These are phyloP conservation scores for Scopus umbretta DNA, from an alignment of 2,113 vertebrate genomes.

Conservation along the genomic window DNA sequence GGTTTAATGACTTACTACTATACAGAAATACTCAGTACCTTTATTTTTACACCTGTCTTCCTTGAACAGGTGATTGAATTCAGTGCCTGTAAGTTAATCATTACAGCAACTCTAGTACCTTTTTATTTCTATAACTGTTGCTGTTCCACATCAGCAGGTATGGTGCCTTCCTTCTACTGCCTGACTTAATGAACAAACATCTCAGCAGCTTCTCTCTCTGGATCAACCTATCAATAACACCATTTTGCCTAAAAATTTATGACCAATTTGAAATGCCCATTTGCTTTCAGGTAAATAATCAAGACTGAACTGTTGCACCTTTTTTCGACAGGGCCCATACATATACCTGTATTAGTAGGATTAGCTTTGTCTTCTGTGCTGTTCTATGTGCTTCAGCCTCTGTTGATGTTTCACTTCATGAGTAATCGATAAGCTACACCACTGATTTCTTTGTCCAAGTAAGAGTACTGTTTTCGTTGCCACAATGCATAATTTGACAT, in stretches of 20 bases:
- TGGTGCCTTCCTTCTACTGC: not conserved
- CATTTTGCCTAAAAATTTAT: not conserved
- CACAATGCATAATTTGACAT: not conserved
- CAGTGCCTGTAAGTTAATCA: not conserved
- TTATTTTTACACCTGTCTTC: not conserved
- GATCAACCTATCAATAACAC: not conserved
- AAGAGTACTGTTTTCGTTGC: not conserved
- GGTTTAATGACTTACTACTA: not conserved
- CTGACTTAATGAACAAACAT: not conserved
- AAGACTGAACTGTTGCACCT: not conserved
- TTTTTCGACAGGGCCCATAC: not conserved
- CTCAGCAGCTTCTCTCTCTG: not conserved
- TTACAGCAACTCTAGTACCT: not conserved
- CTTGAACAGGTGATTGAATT: not conserved
- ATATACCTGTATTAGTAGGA: not conserved
- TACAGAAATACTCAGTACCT: not conserved
- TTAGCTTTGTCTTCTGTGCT: not conserved
- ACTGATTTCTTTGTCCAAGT: not conserved
- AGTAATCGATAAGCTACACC: not conserved
- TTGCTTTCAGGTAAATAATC: not conserved
- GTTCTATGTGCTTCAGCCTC: not conserved
- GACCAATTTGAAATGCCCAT: not conserved
- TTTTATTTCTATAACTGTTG: not conserved
- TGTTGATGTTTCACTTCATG: not conserved
- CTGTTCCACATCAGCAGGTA: not conserved